These are phyloP conservation scores for Dryococelus australis DNA, from an alignment of 2,888 invertebrate genomes.

Conservation along the genomic window DNA sequence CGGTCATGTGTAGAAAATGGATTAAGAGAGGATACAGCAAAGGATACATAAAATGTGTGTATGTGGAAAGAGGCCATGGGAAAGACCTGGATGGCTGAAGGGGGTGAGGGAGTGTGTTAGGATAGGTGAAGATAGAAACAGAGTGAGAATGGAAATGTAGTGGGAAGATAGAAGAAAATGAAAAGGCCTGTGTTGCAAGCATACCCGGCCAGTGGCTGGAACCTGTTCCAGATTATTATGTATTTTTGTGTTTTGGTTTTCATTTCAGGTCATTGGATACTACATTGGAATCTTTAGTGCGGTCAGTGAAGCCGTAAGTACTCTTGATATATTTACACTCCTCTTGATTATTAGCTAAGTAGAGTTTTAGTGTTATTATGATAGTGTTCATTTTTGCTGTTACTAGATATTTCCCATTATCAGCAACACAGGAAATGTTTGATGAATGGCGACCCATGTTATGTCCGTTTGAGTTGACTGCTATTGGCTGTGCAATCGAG, in stretches of 20 bases:
- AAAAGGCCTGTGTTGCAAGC: no score
- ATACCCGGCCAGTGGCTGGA: no score
- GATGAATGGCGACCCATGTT: constrained; percentile 81
- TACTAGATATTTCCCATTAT: constrained; percentile 72
- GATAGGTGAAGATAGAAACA: no score
- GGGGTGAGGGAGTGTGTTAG: no score
- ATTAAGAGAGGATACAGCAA: no score
- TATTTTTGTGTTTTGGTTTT: background rate
- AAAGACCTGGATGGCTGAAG: no score
- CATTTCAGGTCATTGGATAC: constrained; percentile 48
- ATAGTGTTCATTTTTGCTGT: background rate
- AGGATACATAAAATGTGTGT: no score
- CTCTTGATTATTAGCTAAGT: background rate
- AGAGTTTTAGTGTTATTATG: background rate
- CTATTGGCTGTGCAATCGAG: constrained; percentile 63
- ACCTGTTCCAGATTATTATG: no score
- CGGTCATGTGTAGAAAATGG: no score
- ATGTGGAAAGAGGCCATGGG: no score
- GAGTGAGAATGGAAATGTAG: no score
- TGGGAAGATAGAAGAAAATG: no score
- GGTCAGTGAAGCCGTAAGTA: constrained; percentile 51
- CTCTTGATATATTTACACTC: background rate
- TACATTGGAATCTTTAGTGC: constrained; percentile 51
- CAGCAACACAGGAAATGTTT: constrained; percentile 84
- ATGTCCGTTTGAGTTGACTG: constrained; percentile 72